A percentile compares a stretch with the other conserved stretches of the same genome.
Conservation (phyloP, 35 echinoderm and acorn worm genomes). For the Heliocidaris erythrogramma region DNA sequence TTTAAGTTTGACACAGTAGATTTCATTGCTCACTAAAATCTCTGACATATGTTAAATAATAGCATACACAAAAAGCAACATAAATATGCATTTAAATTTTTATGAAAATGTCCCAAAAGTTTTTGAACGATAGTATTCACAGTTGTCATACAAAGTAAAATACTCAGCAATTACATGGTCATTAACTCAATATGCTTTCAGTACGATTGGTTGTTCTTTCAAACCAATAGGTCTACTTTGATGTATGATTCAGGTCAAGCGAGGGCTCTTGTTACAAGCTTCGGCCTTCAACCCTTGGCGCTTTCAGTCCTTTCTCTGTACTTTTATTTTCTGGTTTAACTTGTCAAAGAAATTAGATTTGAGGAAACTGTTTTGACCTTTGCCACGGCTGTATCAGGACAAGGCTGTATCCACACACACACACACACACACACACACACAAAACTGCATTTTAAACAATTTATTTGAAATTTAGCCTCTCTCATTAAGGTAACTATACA, state of each 20-base stretch:
- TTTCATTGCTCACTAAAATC: too few species aligned
- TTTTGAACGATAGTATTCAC: not conserved
- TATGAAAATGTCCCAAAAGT: not conserved
- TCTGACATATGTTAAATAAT: not conserved
- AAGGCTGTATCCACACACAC: too few species aligned
- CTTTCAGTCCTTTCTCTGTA: not conserved
- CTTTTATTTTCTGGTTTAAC: not conserved
- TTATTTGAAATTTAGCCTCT: not conserved
- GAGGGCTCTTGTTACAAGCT: conserved; percentile 14
- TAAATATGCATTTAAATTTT: not conserved
- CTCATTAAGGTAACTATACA: too few species aligned
- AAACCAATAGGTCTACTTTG: not conserved
- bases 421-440: not conserved
- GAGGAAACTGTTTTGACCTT: not conserved
- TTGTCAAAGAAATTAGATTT: not conserved
- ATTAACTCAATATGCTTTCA: conserved; percentile 28
- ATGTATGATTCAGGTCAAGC: conserved; percentile 23
- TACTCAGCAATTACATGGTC: not conserved
- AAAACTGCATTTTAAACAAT: not conserved
- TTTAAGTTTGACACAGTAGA: too few species aligned
- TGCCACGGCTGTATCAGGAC: not conserved
- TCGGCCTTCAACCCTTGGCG: not conserved
- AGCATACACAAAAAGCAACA: not conserved
- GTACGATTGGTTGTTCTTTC: not conserved
- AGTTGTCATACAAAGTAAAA: too few species aligned